These are phyloP conservation scores for Phyllotreta cruciferae DNA, from an alignment of 2,888 invertebrate genomes.

Conservation along the genomic window DNA sequence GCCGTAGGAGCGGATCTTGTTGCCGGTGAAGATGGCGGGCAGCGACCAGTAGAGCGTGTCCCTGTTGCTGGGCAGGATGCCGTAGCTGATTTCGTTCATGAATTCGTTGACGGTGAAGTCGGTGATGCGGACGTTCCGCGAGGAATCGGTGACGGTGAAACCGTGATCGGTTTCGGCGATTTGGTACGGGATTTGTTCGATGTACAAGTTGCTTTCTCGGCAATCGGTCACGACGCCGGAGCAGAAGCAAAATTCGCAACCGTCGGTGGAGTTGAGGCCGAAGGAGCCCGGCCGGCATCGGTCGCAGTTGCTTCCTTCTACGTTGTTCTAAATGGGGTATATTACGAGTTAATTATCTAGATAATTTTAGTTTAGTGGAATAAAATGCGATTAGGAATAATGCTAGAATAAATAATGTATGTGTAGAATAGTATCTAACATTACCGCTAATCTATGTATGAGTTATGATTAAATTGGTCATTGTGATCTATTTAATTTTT, in stretches of 20 bases:
- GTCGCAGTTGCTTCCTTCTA: conserved; percentile 79
- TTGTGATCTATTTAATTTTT: too few species aligned
- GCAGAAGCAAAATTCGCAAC: conserved; percentile 89
- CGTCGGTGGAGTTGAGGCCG: conserved; percentile 76
- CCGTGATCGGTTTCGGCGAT: conserved; percentile 66
- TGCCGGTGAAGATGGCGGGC: conserved; percentile 73
- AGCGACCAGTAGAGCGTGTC: conserved; percentile 77
- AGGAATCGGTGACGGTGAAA: conserved; percentile 70
- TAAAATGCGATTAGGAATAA: too few species aligned
- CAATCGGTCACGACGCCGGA: conserved; percentile 82
- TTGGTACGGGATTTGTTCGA: conserved; percentile 72
- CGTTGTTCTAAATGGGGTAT: conserved; percentile 68
- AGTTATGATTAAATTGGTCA: too few species aligned
- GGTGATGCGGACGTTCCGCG: conserved; percentile 58
- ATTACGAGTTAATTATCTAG: neutral
- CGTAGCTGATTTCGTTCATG: conserved; percentile 70
- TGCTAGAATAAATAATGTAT: too few species aligned
- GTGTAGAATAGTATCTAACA: too few species aligned
- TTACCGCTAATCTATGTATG: too few species aligned
- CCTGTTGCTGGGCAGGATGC: conserved; percentile 60
- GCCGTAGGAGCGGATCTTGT: conserved; percentile 86
- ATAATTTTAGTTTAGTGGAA: neutral
- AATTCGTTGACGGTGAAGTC: conserved; percentile 63
- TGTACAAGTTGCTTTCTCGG: conserved; percentile 69
- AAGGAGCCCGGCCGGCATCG: conserved; percentile 81